Conservation (phyloP, 2,888 invertebrate genomes). For the Drosophila incognita region DNA sequence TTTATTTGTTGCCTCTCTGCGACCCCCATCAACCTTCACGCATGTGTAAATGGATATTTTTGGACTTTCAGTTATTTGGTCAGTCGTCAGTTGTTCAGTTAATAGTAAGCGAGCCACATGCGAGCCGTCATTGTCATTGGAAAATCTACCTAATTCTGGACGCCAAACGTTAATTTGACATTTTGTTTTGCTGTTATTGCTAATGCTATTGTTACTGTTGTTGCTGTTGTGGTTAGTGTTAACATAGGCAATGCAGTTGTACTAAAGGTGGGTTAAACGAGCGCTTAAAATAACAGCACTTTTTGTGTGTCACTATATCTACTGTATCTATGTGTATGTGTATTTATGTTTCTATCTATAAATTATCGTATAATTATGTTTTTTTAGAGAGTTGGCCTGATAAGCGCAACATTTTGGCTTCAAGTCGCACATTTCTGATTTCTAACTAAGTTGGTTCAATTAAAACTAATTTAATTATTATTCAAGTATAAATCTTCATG, state of each 20-base stretch:
- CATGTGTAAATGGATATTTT: not conserved
- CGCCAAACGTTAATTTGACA: slow-evolving; percentile 74
- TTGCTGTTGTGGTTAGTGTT: slow-evolving; percentile 11
- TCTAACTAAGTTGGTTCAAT: not conserved
- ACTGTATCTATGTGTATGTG: not conserved
- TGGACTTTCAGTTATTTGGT: slow-evolving; percentile 37
- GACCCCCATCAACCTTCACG: not conserved
- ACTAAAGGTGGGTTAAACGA: slow-evolving; percentile 23
- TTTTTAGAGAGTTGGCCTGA: not conserved
- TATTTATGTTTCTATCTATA: not conserved
- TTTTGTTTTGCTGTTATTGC: slow-evolving; percentile 64
- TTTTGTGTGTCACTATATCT: slow-evolving; percentile 14
- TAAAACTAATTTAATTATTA: not conserved
- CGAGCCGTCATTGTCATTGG: slow-evolving; percentile 35
- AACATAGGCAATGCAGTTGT: slow-evolving; percentile 16
- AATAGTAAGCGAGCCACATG: slow-evolving; percentile 35
- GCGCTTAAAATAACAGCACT: slow-evolving; percentile 35
- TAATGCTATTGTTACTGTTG: slow-evolving; percentile 6
- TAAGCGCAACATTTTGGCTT: not conserved
- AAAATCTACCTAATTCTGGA: slow-evolving; percentile 57
- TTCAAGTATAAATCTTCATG: not conserved
- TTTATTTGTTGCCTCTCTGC: slow-evolving; percentile 1
- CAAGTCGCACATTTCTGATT: not conserved
- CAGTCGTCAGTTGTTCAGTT: slow-evolving; percentile 31
- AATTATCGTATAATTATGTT: not conserved